Percentiles rank a stretch among this genome's conserved stretches.
These are phyloP conservation scores for Heliconius cydno DNA, from an alignment of 2,888 invertebrate genomes.

Conservation along the genomic window DNA sequence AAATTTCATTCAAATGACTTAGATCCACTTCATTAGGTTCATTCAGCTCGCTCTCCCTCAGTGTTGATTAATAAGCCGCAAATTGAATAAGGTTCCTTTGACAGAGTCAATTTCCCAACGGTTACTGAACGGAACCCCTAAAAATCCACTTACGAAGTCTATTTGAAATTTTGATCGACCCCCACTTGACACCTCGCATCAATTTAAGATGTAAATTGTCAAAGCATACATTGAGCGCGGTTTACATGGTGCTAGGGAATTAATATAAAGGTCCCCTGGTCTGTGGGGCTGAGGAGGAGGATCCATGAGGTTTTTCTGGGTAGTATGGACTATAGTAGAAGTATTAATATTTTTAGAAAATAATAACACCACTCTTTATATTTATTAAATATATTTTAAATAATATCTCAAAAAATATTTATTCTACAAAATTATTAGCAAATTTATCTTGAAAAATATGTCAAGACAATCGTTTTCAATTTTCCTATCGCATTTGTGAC, in stretches of 20 bases:
- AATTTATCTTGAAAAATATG: too few relatives aligned
- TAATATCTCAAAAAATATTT: too few relatives aligned
- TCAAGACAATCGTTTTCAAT: too few relatives aligned
- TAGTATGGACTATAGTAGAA: too few relatives aligned
- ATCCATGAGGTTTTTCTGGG: too few relatives aligned
- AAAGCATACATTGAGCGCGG: conserved; percentile 61
- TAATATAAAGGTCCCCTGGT: too few relatives aligned
- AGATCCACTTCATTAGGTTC: conserved; percentile 39
- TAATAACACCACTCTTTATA: too few relatives aligned
- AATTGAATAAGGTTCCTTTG: conserved; percentile 79
- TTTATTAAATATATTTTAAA: too few relatives aligned
- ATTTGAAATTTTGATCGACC: conserved; percentile 82
- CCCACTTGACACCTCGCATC: conserved; percentile 79
- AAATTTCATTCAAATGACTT: conserved; percentile 15
- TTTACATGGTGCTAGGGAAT: conserved; percentile 58
- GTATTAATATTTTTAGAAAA: too few relatives aligned
- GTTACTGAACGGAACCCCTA: conserved; percentile 70
- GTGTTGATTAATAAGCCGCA: conserved; percentile 78
- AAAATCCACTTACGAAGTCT: conserved; percentile 79
- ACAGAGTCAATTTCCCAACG: conserved; percentile 80
- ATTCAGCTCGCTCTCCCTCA: conserved; percentile 35
- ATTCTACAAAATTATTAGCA: too few relatives aligned
- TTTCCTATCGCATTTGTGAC: too few relatives aligned
- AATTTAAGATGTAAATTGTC: conserved; percentile 83
- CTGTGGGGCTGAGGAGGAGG: too few relatives aligned